Evolutionary conservation across 2,113 vertebrate genomes (phyloP).

Genomic region (Mesocricetus auratus): DNA sequence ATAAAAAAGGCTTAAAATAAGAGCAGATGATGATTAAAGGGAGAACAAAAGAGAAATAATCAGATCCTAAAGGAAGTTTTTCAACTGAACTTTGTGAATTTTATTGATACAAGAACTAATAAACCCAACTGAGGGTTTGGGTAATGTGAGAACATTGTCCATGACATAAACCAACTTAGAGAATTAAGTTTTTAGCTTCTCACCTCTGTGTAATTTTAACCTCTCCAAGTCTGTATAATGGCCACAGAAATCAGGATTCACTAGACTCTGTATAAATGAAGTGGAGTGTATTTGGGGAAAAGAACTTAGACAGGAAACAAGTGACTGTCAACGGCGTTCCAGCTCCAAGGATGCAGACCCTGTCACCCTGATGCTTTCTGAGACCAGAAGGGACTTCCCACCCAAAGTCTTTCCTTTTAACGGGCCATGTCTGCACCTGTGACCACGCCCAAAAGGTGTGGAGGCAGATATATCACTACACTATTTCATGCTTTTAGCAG

Average conservation of each 20-base stretch:
- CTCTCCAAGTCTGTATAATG: not conserved
- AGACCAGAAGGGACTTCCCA: too few relatives aligned
- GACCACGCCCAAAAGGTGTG: too few relatives aligned
- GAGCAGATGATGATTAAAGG: not conserved
- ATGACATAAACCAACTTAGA: not conserved
- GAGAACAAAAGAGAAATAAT: not conserved
- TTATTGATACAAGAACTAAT: not conserved
- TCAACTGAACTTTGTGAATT: conserved; percentile 29
- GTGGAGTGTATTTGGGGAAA: too few relatives aligned
- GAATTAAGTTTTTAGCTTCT: not conserved
- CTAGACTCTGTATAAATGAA: too few relatives aligned
- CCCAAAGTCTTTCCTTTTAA: too few relatives aligned
- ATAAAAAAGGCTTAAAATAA: not conserved
- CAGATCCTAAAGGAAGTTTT: not conserved
- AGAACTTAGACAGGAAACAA: too few relatives aligned
- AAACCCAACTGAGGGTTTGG: not conserved
- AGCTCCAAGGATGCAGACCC: too few relatives aligned
- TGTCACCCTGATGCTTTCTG: too few relatives aligned
- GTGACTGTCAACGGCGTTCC: too few relatives aligned
- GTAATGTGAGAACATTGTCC: not conserved
- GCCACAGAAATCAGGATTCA: too few relatives aligned
- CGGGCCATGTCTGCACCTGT: too few relatives aligned
- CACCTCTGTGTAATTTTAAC: not conserved
- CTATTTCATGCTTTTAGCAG: not conserved
- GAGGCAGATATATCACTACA: too few relatives aligned